phyloP scores from a whole-genome alignment of 2,113 vertebrate genomes.

The Cricetomys ansorgei region DNA sequence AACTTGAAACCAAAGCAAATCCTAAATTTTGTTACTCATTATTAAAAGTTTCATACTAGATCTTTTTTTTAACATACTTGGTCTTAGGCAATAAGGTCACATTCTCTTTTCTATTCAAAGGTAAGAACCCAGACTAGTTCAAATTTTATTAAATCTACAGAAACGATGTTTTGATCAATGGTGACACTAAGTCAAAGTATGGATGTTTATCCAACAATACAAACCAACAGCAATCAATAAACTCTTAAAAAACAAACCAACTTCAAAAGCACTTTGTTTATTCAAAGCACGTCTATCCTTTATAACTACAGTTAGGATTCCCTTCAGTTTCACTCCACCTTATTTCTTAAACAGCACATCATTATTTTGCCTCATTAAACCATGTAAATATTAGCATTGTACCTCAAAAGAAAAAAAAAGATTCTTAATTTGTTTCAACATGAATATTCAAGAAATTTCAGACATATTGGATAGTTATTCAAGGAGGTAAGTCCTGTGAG shows the following conservation, averaged over 20 bases:
- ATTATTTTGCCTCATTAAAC: constrained; percentile 68
- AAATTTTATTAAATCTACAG: constrained; percentile 37
- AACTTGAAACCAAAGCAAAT: constrained; percentile 60
- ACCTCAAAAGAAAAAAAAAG: constrained; percentile 65
- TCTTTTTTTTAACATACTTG: neutral
- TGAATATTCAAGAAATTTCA: constrained; percentile 67
- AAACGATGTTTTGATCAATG: constrained; percentile 53
- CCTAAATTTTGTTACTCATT: constrained; percentile 40
- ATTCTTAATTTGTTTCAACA: constrained; percentile 42
- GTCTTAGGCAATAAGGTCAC: constrained; percentile 1
- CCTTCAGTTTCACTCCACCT: constrained; percentile 50
- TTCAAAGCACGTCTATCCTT: constrained; percentile 83
- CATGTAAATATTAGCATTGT: constrained; percentile 60
- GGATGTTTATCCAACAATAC: neutral
- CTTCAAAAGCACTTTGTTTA: constrained; percentile 78
- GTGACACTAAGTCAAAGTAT: neutral
- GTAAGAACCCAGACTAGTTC: constrained; percentile 51
- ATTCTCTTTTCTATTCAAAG: constrained; percentile 54
- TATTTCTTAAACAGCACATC: constrained; percentile 60
- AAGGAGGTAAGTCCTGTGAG: constrained; percentile 46
- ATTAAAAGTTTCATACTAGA: constrained; percentile 24
- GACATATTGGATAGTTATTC: constrained; percentile 52
- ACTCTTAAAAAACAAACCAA: constrained; percentile 67
- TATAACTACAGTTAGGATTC: constrained; percentile 67
- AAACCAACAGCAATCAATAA: constrained; percentile 61